Conservation (phyloP, 2,797 vertebrate species). For the Micromesistius poutassou region DNA sequence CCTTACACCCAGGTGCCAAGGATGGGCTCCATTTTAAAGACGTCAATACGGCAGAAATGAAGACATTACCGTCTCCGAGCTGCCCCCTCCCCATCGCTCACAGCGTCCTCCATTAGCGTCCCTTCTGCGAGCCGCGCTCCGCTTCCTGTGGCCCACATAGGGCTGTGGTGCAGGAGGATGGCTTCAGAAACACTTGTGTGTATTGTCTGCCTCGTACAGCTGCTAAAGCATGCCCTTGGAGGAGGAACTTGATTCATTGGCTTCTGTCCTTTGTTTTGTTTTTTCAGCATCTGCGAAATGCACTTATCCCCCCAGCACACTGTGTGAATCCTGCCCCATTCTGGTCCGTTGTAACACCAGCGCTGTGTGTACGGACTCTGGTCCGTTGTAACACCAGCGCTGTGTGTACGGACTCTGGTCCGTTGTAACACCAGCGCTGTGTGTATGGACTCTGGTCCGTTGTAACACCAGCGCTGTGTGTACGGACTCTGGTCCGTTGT, state of each 20-base stretch:
- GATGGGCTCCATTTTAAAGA: constrained; percentile 62
- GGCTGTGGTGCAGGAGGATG: neutral
- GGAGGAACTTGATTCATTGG: constrained; percentile 27
- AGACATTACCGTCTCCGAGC: constrained; percentile 62
- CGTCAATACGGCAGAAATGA: constrained; percentile 60
- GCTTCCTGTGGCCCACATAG: constrained; percentile 28
- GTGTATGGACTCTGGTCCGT: too few relatives aligned
- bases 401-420: too few relatives aligned
- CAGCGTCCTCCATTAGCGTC: constrained; percentile 47
- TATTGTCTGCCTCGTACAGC: constrained; percentile 15
- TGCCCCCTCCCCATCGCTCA: constrained; percentile 55
- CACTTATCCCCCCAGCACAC: neutral
- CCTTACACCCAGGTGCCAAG: constrained; percentile 62
- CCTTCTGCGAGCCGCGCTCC: constrained; percentile 39
- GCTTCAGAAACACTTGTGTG: neutral
- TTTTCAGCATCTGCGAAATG: neutral
- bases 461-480: too few relatives aligned
- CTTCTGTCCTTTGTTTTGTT: neutral
- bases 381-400: too few relatives aligned
- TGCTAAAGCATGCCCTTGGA: constrained; percentile 21
- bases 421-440: too few relatives aligned
- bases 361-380: neutral
- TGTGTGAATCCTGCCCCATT: neutral
- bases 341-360: neutral
- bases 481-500: too few relatives aligned